phyloP scores from a whole-genome alignment of 1,140 invertebrate species.

The Drosophila leontia region DNA sequence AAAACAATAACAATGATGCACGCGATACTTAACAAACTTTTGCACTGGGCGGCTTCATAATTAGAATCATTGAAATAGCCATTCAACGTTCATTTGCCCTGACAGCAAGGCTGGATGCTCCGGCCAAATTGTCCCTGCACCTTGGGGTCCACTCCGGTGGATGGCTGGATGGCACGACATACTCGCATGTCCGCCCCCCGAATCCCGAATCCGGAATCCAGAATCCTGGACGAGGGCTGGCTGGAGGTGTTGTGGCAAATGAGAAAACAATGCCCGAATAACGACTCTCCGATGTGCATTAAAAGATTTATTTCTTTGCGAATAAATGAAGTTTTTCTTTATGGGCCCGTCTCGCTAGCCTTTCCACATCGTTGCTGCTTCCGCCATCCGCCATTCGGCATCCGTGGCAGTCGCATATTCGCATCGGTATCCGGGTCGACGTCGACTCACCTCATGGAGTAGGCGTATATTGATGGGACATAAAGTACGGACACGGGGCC shows the following conservation, averaged over 20 bases:
- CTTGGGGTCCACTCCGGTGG: slow-evolving; percentile 24
- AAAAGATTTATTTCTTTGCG: slow-evolving; percentile 84
- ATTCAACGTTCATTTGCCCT: slow-evolving; percentile 65
- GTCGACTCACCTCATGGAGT: slow-evolving; percentile 24
- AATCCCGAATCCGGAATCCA: neutral
- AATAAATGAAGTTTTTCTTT: slow-evolving; percentile 80
- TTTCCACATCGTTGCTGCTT: slow-evolving; percentile 30
- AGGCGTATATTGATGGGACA: slow-evolving; percentile 48
- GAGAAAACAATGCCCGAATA: slow-evolving; percentile 82
- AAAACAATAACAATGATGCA: slow-evolving; percentile 81
- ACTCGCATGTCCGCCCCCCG: neutral
- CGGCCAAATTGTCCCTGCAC: slow-evolving; percentile 50
- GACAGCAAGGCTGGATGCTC: slow-evolving; percentile 10
- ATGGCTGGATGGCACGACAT: slow-evolving; percentile 62
- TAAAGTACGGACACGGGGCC: slow-evolving; percentile 26
- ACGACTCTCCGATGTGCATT: slow-evolving; percentile 83
- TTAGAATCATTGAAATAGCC: slow-evolving; percentile 80
- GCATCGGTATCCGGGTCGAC: neutral
- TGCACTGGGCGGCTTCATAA: slow-evolving; percentile 66
- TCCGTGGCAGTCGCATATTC: neutral
- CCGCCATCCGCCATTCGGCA: neutral
- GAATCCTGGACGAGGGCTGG: slow-evolving; percentile 1
- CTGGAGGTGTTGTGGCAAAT: slow-evolving; percentile 76
- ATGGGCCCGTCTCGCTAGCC: slow-evolving; percentile 39
- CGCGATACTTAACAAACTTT: slow-evolving; percentile 81